A percentile compares a stretch with the other conserved stretches of the same genome.
Evolutionary conservation across 2,888 invertebrate genomes (phyloP).

Genomic region (Epistrophe eligans): DNA sequence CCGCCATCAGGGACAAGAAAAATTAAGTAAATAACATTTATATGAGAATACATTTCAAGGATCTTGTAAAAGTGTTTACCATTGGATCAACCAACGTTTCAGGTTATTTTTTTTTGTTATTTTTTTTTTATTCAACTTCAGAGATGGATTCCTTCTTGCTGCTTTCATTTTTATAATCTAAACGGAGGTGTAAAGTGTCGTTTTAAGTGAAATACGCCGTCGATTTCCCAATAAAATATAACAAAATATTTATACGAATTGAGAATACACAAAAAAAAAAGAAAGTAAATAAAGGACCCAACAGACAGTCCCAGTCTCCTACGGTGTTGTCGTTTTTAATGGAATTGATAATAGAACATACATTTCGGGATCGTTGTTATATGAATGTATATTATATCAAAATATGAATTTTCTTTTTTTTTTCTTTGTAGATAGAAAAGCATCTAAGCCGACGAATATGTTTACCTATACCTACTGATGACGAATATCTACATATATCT

Average conservation of each 20-base stretch:
- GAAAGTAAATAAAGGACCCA: constrained; percentile 46
- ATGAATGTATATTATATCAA: constrained; percentile 27
- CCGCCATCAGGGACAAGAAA: constrained; percentile 42
- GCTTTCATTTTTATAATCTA: background rate
- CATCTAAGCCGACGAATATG: constrained; percentile 21
- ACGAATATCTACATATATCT: background rate
- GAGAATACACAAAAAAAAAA: background rate
- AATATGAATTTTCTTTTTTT: constrained; percentile 68
- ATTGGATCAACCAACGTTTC: constrained; percentile 47
- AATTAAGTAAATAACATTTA: constrained; percentile 76
- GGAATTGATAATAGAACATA: constrained; percentile 63
- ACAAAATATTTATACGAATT: constrained; percentile 61
- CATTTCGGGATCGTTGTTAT: constrained; percentile 31
- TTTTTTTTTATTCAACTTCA: background rate
- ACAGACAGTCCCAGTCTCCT: constrained; percentile 36
- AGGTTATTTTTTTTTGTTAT: background rate
- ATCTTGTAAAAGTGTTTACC: constrained; percentile 67
- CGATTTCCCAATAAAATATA: constrained; percentile 65
- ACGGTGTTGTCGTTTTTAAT: constrained; percentile 62
- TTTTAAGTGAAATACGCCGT: constrained; percentile 62
- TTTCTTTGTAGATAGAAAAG: constrained; percentile 17
- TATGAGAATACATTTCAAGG: constrained; percentile 71
- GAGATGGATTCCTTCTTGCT: constrained; percentile 6
- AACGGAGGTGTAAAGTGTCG: constrained; percentile 56
- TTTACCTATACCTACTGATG: background rate